Conservation (phyloP, 2,113 vertebrate species). For the Ardeotis arabs region DNA sequence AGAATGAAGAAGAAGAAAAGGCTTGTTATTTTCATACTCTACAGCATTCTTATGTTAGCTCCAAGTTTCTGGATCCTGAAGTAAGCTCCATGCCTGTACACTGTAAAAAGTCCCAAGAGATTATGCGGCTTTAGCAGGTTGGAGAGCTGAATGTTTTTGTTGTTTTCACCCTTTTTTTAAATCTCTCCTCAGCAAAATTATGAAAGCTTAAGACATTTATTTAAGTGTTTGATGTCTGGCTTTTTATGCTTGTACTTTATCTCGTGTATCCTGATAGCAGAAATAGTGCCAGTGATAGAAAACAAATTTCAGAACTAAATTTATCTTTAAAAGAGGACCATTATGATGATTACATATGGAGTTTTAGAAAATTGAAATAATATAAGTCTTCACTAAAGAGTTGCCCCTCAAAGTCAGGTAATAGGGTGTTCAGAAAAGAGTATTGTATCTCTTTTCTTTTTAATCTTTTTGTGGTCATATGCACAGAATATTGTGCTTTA, state of each 20-base stretch:
- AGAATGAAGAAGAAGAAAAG: slow-evolving; percentile 56
- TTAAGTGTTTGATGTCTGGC: not conserved
- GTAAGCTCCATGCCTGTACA: not conserved
- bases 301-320: not conserved
- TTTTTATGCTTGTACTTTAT: not conserved
- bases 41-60: slow-evolving; percentile 63
- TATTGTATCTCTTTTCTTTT: not conserved
- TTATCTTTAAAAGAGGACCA: not conserved
- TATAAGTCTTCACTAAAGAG: not conserved
- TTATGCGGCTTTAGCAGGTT: not conserved
- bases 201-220: not conserved
- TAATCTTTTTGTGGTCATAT: not conserved
- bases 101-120: not conserved
- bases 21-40: slow-evolving; percentile 80
- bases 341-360: not conserved
- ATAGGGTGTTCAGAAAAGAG: not conserved
- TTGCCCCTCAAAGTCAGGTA: not conserved
- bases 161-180: not conserved
- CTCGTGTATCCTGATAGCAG: not conserved
- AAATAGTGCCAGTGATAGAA: not conserved
- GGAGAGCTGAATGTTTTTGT: not conserved
- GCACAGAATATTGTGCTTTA: slow-evolving; percentile 5
- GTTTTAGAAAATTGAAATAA: not conserved
- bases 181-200: not conserved
- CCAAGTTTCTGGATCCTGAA: slow-evolving; percentile 42